Base-by-base conservation (phyloP, 2,797 vertebrate genomes). In the Tapirus indicus region DNA sequence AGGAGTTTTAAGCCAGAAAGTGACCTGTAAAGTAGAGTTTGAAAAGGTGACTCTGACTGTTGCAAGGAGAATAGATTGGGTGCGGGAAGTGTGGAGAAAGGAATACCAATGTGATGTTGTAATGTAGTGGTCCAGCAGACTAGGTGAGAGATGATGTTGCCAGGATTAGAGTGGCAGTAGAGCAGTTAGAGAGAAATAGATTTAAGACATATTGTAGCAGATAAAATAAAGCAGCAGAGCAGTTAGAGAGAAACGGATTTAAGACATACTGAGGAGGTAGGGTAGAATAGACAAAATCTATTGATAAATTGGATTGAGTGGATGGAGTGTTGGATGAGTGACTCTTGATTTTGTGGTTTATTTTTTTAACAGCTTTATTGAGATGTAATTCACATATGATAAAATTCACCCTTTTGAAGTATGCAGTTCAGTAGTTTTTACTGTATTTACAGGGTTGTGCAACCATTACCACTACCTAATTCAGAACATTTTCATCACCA, bases 401-500 rank as follows among this genome's bases (percentile, higher is more conserved):
- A 94, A 90, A 89, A 88, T 60, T 78, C 27, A 75, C 41, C 68
- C n/a, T 75, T 87, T 88, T 86, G 56, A 89, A 80, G 21, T 84
- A 44, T 52, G 32, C 12, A 56, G 41, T 82, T 88, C 21, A 94
- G 10, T 87, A 78, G 77, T 91, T 97, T 96, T 88, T 93, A 92
- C n/a, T 87, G 0, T 91, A 38, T 82, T 93, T 27, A 41, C 56
- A 83, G 47, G 35, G 20, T 75, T 95, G 21, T 69, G 7, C 5
- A 62, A n/a, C 20, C 38, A 21, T 91, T 32, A 58, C 10, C 71
- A 92, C 23, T 84, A 1, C 58, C n/a, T 91, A 60, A 68, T 94
- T 78, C 25, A 94, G 93, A 84, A 93, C 29, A 88, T 88, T 94
- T 95, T 93, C n/a, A 64, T 89, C 44, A 93, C 35, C 16, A 93